phyloP scores from a whole-genome alignment of 2,113 vertebrate genomes.

The Nesoenas mayeri region DNA sequence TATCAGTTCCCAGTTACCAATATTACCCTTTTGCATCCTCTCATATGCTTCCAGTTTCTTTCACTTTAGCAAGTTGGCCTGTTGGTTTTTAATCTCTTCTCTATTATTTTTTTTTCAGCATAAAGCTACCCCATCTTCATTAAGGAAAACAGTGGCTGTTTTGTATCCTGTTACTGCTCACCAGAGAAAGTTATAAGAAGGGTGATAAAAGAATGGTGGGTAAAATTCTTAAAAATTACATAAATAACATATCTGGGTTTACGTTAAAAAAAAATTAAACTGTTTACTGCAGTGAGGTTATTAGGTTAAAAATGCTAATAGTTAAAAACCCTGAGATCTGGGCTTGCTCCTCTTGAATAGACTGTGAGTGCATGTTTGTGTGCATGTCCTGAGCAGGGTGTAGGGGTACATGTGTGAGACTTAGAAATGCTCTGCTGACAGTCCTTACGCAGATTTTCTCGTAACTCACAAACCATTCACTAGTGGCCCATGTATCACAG shows the following conservation, averaged over 20 bases:
- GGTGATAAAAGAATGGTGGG: conserved; percentile 18
- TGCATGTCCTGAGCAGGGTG: not conserved
- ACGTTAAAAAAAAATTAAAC: not conserved
- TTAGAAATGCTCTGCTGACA: not conserved
- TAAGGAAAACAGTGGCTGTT: not conserved
- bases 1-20: not conserved
- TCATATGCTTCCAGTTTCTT: not conserved
- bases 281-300: not conserved
- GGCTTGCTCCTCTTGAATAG: not conserved
- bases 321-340: not conserved
- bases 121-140: not conserved
- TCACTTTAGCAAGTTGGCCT: not conserved
- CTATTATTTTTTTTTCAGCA: not conserved
- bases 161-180: not conserved
- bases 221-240: not conserved
- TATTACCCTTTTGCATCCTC: not conserved
- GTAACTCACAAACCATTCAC: not conserved
- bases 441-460: not conserved
- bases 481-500: not conserved
- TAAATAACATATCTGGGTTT: not conserved
- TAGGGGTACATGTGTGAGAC: not conserved
- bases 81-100: not conserved
- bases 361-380: not conserved
- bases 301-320: not conserved
- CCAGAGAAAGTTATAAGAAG: not conserved